Percentiles rank a stretch among this genome's conserved stretches.
Evolutionary conservation across 2,797 vertebrate species (phyloP).

Genomic region (Bovichtus variegatus): DNA sequence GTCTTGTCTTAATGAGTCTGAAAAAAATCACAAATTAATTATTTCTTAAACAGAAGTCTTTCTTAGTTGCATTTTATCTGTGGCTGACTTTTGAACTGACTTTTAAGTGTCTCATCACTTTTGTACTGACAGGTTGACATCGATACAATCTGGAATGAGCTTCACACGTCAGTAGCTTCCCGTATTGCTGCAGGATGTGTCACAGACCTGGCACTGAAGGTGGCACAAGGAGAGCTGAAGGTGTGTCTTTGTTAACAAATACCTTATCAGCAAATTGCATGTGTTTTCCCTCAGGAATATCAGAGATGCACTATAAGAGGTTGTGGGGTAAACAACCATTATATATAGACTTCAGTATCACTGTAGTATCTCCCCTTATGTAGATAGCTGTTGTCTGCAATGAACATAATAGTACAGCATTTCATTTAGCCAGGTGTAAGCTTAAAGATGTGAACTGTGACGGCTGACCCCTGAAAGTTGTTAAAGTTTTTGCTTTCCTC

Average conservation of each 20-base stretch:
- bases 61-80: not conserved
- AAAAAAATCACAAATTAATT: no score
- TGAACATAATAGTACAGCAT: not conserved
- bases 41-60: no score
- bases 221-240: conserved; percentile 92
- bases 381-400: not conserved
- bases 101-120: not conserved
- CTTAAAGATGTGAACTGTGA: not conserved
- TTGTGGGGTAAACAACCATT: not conserved
- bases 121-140: conserved; percentile 86
- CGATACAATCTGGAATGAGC: conserved; percentile 92
- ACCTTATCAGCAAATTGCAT: not conserved
- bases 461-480: conserved; percentile 24
- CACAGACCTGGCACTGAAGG: conserved; percentile 91
- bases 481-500: conserved; percentile 49
- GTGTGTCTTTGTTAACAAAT: conserved; percentile 70
- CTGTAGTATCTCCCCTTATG: not conserved
- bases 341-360: not conserved
- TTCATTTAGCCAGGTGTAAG: not conserved
- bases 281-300: conserved; percentile 2
- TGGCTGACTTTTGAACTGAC: conserved; percentile 4
- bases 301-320: conserved; percentile 15
- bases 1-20: not conserved
- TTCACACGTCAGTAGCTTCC: conserved; percentile 89
- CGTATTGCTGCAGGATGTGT: conserved; percentile 91